These are phyloP conservation scores for Aphidius colemani DNA, from an alignment of 2,888 invertebrate genomes.

Conservation along the genomic window DNA sequence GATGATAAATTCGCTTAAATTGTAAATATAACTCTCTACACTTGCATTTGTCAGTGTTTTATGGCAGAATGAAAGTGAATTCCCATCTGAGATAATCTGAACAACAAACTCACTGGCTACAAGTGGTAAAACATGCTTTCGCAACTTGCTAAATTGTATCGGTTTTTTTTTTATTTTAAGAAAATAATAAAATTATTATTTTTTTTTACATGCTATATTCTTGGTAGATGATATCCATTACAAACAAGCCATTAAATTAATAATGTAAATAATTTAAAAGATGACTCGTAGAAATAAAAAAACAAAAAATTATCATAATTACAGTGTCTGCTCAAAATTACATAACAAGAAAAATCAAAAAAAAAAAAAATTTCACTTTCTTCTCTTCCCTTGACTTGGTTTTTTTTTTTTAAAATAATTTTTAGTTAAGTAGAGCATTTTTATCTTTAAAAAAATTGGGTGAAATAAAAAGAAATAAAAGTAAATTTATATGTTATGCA, in stretches of 20 bases:
- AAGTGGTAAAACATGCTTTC: constrained; percentile 4
- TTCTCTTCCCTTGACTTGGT: neutral
- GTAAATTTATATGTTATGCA: no score
- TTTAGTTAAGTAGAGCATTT: no score
- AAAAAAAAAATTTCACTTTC: constrained; percentile 11
- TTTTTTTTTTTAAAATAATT: neutral
- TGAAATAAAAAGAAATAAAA: no score
- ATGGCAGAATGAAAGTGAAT: constrained; percentile 14
- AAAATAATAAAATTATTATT: no score
- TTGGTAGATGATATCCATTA: no score
- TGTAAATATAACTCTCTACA: constrained; percentile 9
- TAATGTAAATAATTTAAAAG: no score
- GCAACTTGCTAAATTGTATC: constrained; percentile 14
- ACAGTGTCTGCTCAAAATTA: constrained; percentile 4
- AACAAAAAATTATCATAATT: constrained; percentile 13
- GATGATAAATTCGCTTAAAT: neutral
- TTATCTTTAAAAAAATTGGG: no score
- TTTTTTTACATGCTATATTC: no score
- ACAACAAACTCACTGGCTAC: neutral
- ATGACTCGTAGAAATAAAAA: neutral
- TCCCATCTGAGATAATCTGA: constrained; percentile 2
- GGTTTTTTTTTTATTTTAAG: neutral
- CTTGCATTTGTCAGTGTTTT: constrained; percentile 1
- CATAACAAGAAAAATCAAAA: neutral
- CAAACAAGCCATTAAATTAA: no score